Base-by-base conservation (phyloP, 1,140 invertebrate species). In the Drosophila mauritiana region DNA sequence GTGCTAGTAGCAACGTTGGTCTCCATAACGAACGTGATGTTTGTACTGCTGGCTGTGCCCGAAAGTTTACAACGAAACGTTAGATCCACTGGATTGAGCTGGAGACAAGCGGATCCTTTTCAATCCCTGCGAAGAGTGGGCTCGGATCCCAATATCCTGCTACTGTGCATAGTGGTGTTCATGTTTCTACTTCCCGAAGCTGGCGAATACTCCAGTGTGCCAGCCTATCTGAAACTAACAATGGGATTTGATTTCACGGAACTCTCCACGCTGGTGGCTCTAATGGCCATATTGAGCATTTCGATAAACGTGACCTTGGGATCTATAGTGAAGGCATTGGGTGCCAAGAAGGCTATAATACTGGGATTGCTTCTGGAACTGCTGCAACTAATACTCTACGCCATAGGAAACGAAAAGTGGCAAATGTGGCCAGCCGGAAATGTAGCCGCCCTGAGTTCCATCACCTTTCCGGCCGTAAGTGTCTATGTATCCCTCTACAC, bases 341-440 rank as follows among this genome's bases (percentile, higher is more conserved):
- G 98, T 59, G 96, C 96, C 70, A 99, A 99, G 93, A 97, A 98
- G 89, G 98, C 98, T 12, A 99, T 99, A 82, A 97, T 99, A 95
- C 94, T 99, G 83, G 98, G 98, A 63, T 94, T 99, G n/a, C 93
- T 98, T 17, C 98, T 99, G 93, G 98, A 99, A 94, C 97, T 99
- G 95, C 94, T 99, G 61, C 98, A 99, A 92, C 94, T 99, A 20
- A 96, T 98, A 93, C 99, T 98, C 96, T 99, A 98, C 92, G 98
- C 98, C 20, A 97, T 99, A 55, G 94, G 94, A 40, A 93, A 92
- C 74, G 92, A 94, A 51, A 94, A 93, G 42, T 94, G 94, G 97
- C 98, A 99, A 96, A 99, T 99, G 97, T 99, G 99, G 99, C 96
- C 96, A 36, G 98, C 98, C 46, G 99, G 99, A 53, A 95, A 98